Evolutionary conservation across 1,140 invertebrate species (phyloP).

Genomic region (Stegodyphus dumicola): DNA sequence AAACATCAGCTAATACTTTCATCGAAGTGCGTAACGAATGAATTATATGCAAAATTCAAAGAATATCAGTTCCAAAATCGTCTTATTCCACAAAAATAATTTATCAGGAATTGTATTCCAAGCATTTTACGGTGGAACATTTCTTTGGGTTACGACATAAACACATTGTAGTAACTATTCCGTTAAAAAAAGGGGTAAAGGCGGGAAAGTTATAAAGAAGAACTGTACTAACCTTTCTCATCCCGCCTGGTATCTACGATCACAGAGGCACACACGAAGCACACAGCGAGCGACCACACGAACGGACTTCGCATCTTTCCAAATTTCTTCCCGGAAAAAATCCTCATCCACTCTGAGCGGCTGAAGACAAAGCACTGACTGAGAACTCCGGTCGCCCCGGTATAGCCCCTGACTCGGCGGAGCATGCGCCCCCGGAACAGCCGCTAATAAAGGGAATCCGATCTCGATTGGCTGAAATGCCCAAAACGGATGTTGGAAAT

Average conservation of each 20-base stretch:
- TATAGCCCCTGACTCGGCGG: background rate
- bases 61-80: too few species aligned
- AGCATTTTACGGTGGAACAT: too few species aligned
- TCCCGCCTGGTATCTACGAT: slow-evolving; percentile 15
- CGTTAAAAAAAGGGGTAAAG: too few species aligned
- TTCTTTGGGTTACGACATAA: too few species aligned
- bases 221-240: slow-evolving; percentile 9
- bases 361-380: slow-evolving; percentile 29
- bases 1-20: too few species aligned
- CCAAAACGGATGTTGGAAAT: background rate
- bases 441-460: slow-evolving; percentile 20
- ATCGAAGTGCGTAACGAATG: too few species aligned
- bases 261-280: slow-evolving; percentile 10
- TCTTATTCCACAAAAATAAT: too few species aligned
- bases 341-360: slow-evolving; percentile 19
- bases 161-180: too few species aligned
- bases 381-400: slow-evolving; percentile 14
- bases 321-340: slow-evolving; percentile 1
- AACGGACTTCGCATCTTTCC: slow-evolving; percentile 19
- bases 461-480: slow-evolving; percentile 20
- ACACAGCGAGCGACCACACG: slow-evolving; percentile 4
- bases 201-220: too few species aligned
- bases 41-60: too few species aligned
- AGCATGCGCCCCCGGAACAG: slow-evolving; percentile 21
- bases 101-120: too few species aligned